Evolutionary conservation across 2,888 invertebrate species (phyloP), one percentile per base, ranked within the genome.

Genomic region (Nomada lathburiana): DNA sequence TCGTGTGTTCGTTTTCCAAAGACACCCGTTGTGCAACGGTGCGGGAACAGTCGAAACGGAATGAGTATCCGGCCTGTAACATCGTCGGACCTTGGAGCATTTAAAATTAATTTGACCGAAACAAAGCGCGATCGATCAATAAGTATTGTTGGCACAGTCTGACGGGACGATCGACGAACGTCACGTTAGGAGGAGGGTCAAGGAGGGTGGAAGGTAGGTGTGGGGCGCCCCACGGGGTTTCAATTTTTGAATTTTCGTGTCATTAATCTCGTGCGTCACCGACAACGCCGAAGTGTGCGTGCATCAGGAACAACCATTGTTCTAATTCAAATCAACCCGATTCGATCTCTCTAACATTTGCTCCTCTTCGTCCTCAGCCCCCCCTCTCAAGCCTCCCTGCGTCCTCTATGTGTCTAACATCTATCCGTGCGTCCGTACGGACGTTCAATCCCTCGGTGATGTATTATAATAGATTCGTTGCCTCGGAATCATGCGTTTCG

Each of bases 241-340:
- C 89, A 89, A 91, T 91, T 90, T 91, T 90, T 91, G 90, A 91
- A 89, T 91, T 89, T 91, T 89, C 89, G 87, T 72, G 79, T 90
- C 91, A 91, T 91, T 91, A 91, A 91, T 91, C 91, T 91, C 88
- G 73, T 75, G 84, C 88, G 90, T 89, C 89, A 89, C 90, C 86
- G 88, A 89, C 86, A 82, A 79, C 86, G 83, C 82, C 83, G 78
- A 77, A 85, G 78, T 84, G 85, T 85, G 84, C 84, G 85, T 86
- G 87, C 85, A 83, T 88, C 85, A 76, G 71, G 68, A 77, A 85
- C 82, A 76, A 76, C 89, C 90, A 91, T 90, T 91, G 91, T 91
- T 91, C 90, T 86, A 90, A 91, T 91, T 91, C 89, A 89, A 91
- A 91, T 91, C 85, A 83, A 83, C 79, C 47, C 73, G 87, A 86